Base-by-base conservation (phyloP, 2,113 vertebrate species). In the Himantopus leucocephalus region DNA sequence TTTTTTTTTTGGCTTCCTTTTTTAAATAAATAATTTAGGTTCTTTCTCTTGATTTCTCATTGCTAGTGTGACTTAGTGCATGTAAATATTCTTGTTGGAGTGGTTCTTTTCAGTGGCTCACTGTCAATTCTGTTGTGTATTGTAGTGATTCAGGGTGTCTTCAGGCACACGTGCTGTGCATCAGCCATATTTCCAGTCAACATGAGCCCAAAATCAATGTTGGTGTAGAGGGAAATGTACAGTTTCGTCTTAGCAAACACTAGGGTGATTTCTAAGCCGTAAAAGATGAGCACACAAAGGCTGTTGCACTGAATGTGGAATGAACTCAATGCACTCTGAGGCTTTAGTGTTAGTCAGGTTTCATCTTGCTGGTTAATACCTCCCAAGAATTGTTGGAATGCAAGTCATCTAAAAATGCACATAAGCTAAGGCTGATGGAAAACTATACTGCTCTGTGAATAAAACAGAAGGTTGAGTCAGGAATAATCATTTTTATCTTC, bases 401-500 rank as follows among this genome's bases (percentile, higher is more conserved):
- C 23, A 52, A 18, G 19, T 10, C 2, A 8, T 26, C 41, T 82
- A 2, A 15, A 58, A 70, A 56, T 2, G 50, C 83, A 12, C 45
- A 3, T 10, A 6, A 30, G 86, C 17, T 19, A 5, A 47, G 50
- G 45, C 32, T 86, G 52, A 4, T 63, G 67, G 84, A 20, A n/a
- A 59, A 21, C 3, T 6, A 0, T 13, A 4, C 18, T 85, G 30
- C n/a, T 53, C 6, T 35, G 21, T 14, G 62, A 30, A 26, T 27
- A 14, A 79, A 71, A n/a, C 2, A 14, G 35, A 2, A 39, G 21
- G 9, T 8, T 72, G 53, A 64, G 20, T 59, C 13, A 37, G 80
- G 59, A 87, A 29, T 52, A 22, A 37, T 9, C 0, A 12, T 21
- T 53, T 79, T 67, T 63, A n/a, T 50, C 37, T 77, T 0, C 0